Evolutionary conservation across 2,888 invertebrate genomes (phyloP), one percentile per base, ranked within the genome.

Genomic region (Meteorus cinctellus): DNA sequence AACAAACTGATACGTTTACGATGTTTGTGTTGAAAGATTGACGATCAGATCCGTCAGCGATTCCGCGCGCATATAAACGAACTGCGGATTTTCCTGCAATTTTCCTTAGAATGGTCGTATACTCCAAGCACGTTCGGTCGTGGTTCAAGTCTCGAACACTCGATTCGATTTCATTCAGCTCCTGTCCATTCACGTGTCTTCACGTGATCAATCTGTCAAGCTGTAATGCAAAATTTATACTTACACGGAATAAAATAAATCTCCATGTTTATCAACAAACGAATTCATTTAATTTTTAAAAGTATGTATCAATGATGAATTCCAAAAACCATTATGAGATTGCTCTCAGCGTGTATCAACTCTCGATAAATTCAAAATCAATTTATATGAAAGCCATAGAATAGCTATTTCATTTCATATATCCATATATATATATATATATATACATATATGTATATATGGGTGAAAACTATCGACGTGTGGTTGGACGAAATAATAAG

Each of bases 21-120:
- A 83, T 82, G 80, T 60, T 78, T 12, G 41, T 80, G 86, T 77
- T 83, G 87, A 88, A 86, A 88, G 88, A 89, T 89, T 86, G 88
- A 88, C 89, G 88, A 83, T 78, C 84, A 82, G 82, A 87, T 88
- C 88, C 86, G 85, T 87, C 88, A 85, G 81, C 86, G 80, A 82
- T 79, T 84, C 82, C 81, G 77, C 79, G 81, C 82, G 83, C 84
- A 82, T 81, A 83, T 80, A 81, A 81, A 19, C n/a, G 82, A 79
- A 82, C 80, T 83, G 75, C 29, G 77, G 77, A 79, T 79, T 81
- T 81, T 78, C 78, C 73, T 72, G 79, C 77, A 72, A 77, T 78
- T 75, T 78, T 75, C 67, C 75, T 48, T 67, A 45, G 80, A 76
- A 79, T 80, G 75, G 74, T 78, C 74, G 80, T 71, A 82, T 83